phyloP scores from a whole-genome alignment of 2,888 invertebrate species.

The Pseudoips prasinana region DNA sequence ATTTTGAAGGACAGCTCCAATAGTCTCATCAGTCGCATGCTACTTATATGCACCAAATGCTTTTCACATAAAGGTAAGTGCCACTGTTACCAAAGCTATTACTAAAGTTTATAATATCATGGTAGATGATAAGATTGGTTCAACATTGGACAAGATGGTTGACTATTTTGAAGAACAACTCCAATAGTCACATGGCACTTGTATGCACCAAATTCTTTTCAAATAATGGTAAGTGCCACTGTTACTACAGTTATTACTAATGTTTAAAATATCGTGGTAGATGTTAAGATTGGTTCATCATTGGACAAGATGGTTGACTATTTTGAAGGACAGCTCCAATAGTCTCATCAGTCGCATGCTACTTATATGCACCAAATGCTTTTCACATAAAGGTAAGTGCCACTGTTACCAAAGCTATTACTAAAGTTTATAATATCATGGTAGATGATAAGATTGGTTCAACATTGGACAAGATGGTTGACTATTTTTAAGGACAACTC shows the following conservation, averaged over 20 bases:
- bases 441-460: conserved; percentile 89
- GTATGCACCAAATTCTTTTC: conserved; percentile 94
- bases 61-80: conserved; percentile 93
- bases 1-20: conserved; percentile 97
- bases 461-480: conserved; percentile 93
- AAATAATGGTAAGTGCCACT: conserved; percentile 91
- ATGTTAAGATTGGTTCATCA: conserved; percentile 88
- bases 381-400: conserved; percentile 93
- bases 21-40: conserved; percentile 96
- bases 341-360: conserved; percentile 98
- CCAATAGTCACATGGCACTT: conserved; percentile 95
- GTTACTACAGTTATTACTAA: too few species aligned
- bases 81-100: too few species aligned
- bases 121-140: conserved; percentile 88
- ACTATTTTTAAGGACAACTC: conserved; percentile 98
- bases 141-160: conserved; percentile 92
- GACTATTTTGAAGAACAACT: conserved; percentile 98
- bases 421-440: too few species aligned
- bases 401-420: too few species aligned
- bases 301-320: conserved; percentile 96
- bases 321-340: conserved; percentile 96
- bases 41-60: conserved; percentile 95
- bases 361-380: conserved; percentile 94
- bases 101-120: too few species aligned
- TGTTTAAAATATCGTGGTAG: too few species aligned